These are phyloP conservation scores for Polymixis flavicincta DNA, from an alignment of 2,888 invertebrate species.

Conservation along the genomic window DNA sequence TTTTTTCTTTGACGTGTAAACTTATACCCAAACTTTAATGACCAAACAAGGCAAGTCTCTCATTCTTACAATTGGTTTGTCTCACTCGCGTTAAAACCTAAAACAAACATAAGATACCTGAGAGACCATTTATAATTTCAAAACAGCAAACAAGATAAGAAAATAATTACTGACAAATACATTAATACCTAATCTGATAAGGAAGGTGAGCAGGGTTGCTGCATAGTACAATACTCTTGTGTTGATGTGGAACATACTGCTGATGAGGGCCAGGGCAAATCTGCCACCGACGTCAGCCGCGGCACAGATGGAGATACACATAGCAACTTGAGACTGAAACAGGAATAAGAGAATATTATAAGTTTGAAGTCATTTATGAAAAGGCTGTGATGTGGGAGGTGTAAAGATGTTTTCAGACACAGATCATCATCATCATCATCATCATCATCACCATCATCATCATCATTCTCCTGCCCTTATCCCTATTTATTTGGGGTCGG, in stretches of 20 bases:
- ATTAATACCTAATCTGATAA: conserved; percentile 78
- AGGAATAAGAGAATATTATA: not conserved
- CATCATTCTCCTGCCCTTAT: too few relatives aligned
- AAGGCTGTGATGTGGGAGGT: not conserved
- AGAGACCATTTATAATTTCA: conserved; percentile 21
- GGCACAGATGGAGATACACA: conserved; percentile 84
- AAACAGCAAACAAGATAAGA: conserved; percentile 31
- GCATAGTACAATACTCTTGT: conserved; percentile 82
- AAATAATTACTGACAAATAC: conserved; percentile 10
- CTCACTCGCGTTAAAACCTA: conserved; percentile 10
- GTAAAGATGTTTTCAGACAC: not conserved
- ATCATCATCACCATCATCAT: too few relatives aligned
- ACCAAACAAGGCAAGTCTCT: not conserved
- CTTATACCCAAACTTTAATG: not conserved
- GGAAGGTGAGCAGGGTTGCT: conserved; percentile 79
- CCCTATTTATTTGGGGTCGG: too few relatives aligned
- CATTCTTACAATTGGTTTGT: too few relatives aligned
- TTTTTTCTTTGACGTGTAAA: too few relatives aligned
- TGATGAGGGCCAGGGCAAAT: conserved; percentile 80
- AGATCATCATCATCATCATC: too few relatives aligned
- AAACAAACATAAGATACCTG: conserved; percentile 17
- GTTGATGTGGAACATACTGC: conserved; percentile 77
- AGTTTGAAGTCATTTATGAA: not conserved
- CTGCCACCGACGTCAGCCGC: conserved; percentile 86
- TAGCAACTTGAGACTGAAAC: conserved; percentile 84